A percentile compares a stretch with the other conserved stretches of the same genome.
phyloP scores from a whole-genome alignment of 1,140 invertebrate species.

The Caenorhabditis remanei region DNA sequence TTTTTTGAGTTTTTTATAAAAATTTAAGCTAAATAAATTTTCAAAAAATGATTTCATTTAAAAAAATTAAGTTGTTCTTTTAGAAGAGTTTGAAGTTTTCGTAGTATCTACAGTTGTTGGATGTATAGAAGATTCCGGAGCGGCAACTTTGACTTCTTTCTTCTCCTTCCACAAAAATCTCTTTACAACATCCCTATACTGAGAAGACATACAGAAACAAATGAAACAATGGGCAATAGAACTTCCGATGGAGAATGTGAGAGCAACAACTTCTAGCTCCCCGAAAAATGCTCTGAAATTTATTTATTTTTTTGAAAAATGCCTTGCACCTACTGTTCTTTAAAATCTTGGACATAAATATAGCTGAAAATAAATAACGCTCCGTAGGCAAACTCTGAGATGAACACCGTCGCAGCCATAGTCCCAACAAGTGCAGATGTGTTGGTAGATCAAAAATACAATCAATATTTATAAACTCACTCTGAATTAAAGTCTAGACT shows the following conservation, averaged over 20 bases:
- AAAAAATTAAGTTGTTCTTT: neutral
- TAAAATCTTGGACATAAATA: neutral
- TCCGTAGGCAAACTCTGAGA: neutral
- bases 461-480: neutral
- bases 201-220: slow-evolving; percentile 2
- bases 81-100: neutral
- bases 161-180: neutral
- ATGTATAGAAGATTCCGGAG: no score
- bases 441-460: neutral
- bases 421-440: neutral
- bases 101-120: neutral
- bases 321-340: neutral
- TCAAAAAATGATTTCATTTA: no score
- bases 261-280: neutral
- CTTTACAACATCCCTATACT: neutral
- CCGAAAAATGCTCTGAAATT: neutral
- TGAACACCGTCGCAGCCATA: neutral
- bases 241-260: neutral
- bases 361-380: neutral
- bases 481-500: no score
- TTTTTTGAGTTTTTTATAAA: no score
- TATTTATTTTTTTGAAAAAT: neutral
- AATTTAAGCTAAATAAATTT: neutral
- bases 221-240: neutral
- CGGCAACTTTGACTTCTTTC: neutral